phyloP scores from a whole-genome alignment of 2,888 invertebrate species.

The Schrankia costaestrigalis region DNA sequence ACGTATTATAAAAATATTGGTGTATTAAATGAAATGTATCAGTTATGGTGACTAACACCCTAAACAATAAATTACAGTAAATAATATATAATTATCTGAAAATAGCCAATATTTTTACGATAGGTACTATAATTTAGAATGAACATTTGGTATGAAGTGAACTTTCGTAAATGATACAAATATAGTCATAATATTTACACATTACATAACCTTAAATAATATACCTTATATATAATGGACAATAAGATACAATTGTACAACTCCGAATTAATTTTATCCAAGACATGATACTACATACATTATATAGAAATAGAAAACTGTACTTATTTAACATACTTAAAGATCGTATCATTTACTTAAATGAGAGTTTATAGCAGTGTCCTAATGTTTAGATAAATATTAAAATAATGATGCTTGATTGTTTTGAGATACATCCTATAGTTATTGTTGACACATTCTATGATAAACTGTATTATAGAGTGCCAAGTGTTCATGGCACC shows the following conservation, averaged over 20 bases:
- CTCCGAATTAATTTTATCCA: constrained; percentile 45
- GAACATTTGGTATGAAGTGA: constrained; percentile 52
- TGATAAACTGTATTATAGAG: constrained; percentile 12
- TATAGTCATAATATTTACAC: constrained; percentile 56
- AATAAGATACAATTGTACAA: constrained; percentile 53
- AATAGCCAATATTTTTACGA: constrained; percentile 50
- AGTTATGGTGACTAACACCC: constrained; percentile 25
- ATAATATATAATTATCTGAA: constrained; percentile 48
- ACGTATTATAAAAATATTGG: constrained; percentile 41
- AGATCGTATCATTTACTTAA: constrained; percentile 15
- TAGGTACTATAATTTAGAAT: constrained; percentile 49
- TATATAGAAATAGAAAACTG: constrained; percentile 23
- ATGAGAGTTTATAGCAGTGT: constrained; percentile 12
- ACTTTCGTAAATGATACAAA: constrained; percentile 44
- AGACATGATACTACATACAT: constrained; percentile 26
- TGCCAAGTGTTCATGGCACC: constrained; percentile 38
- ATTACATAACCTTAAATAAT: constrained; percentile 39
- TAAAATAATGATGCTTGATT: constrained; percentile 11
- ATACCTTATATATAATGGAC: constrained; percentile 59
- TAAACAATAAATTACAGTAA: constrained; percentile 44
- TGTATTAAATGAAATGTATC: constrained; percentile 32
- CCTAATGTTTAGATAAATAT: constrained; percentile 9
- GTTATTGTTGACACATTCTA: constrained; percentile 14
- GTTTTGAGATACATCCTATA: constrained; percentile 8
- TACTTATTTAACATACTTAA: constrained; percentile 20